These are phyloP conservation scores for Euglossa dilemma DNA, from an alignment of 1,140 invertebrate genomes.

Conservation along the genomic window DNA sequence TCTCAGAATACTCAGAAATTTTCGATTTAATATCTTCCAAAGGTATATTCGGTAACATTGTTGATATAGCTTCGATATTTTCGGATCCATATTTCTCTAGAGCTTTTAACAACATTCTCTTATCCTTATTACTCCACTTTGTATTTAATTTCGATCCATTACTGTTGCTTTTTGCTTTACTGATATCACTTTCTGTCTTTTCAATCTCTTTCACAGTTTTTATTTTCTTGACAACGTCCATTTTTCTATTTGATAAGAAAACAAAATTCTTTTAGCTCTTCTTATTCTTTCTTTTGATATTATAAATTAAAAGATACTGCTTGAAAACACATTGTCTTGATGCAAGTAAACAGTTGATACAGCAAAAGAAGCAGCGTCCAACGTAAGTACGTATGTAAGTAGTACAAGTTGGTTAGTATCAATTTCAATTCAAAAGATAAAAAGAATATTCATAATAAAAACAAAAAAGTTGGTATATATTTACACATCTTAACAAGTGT, in stretches of 20 bases:
- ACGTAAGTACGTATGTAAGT: too few relatives aligned
- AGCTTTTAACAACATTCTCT: conserved; percentile 54
- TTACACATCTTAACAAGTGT: background rate
- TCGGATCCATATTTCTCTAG: conserved; percentile 57
- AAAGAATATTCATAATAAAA: background rate
- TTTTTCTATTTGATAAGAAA: background rate
- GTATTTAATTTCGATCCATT: background rate
- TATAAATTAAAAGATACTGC: background rate
- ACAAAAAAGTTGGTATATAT: background rate
- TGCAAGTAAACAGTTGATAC: background rate
- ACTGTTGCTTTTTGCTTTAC: background rate
- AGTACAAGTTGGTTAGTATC: too few relatives aligned
- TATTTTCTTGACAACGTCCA: too few relatives aligned
- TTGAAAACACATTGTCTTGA: background rate
- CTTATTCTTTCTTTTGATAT: background rate
- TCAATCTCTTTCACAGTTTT: too few relatives aligned
- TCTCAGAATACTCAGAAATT: conserved; percentile 42
- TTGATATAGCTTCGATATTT: conserved; percentile 49
- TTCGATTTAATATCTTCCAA: conserved; percentile 27
- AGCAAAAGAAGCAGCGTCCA: background rate
- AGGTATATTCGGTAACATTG: conserved; percentile 48
- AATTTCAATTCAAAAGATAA: background rate
- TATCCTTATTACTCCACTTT: conserved; percentile 56
- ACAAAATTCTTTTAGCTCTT: background rate
- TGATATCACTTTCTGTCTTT: background rate